These are phyloP conservation scores for Helicoverpa zea DNA, from an alignment of 1,140 invertebrate genomes.

Conservation along the genomic window DNA sequence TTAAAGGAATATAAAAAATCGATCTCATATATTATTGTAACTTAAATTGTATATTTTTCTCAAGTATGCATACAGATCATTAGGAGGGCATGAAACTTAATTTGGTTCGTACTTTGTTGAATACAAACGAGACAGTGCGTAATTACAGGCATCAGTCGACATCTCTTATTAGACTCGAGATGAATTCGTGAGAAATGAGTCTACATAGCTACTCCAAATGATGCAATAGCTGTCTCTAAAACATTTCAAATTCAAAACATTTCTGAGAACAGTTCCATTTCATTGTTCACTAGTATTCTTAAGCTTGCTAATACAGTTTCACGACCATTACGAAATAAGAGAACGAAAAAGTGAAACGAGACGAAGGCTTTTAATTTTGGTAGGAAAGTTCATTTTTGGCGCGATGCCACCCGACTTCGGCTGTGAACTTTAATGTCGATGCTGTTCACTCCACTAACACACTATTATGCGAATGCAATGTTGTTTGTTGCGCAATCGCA, in stretches of 20 bases:
- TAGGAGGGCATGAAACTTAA: too few relatives aligned
- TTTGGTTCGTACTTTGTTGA: too few relatives aligned
- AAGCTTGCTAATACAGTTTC: constrained; percentile 28
- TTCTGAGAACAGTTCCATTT: constrained; percentile 5
- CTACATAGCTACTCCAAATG: not conserved
- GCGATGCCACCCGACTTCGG: not conserved
- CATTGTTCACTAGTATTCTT: constrained; percentile 11
- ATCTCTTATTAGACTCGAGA: not conserved
- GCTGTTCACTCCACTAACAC: constrained; percentile 26
- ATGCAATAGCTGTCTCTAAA: constrained; percentile 12
- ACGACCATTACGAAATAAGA: constrained; percentile 17
- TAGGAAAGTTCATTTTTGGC: constrained; percentile 36
- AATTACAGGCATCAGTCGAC: not conserved
- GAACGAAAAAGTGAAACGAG: constrained; percentile 6
- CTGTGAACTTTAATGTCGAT: constrained; percentile 15
- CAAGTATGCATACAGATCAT: too few relatives aligned
- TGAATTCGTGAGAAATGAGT: not conserved
- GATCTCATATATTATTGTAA: too few relatives aligned
- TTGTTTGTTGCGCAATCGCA: constrained; percentile 29
- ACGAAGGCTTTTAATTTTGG: constrained; percentile 19
- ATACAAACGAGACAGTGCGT: too few relatives aligned
- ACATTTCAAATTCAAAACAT: constrained; percentile 8
- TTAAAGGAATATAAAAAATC: too few relatives aligned
- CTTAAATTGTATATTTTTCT: too few relatives aligned
- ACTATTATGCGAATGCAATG: constrained; percentile 4